Percentiles rank a stretch among this genome's conserved stretches.
phyloP scores from a whole-genome alignment of 2,797 vertebrate genomes.

The Catostomus latipinnis region DNA sequence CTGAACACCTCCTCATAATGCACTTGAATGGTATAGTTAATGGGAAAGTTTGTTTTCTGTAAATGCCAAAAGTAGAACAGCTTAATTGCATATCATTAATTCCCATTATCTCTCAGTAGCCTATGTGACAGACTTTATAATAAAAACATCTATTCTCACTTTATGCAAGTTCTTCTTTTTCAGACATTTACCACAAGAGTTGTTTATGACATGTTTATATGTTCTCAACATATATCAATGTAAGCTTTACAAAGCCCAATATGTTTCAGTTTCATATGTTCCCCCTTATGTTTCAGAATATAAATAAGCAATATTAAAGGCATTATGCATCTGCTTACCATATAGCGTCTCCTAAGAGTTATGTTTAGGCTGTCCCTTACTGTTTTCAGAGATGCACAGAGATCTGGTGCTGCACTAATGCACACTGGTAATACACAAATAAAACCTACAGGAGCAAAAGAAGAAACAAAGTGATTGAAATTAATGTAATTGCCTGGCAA shows the following conservation, averaged over 20 bases:
- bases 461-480: slow-evolving; percentile 1
- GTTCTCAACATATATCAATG: no score
- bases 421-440: slow-evolving; percentile 59
- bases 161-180: no score
- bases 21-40: slow-evolving; percentile 78
- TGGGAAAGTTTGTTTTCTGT: slow-evolving; percentile 81
- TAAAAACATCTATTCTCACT: no score
- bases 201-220: no score
- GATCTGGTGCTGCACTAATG: slow-evolving; percentile 55
- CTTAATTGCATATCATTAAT: background rate
- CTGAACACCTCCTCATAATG: slow-evolving; percentile 77
- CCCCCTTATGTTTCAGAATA: background rate
- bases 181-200: no score
- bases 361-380: slow-evolving; percentile 72
- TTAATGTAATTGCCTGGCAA: no score
- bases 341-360: slow-evolving; percentile 72
- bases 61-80: slow-evolving; percentile 35
- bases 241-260: no score
- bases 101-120: background rate
- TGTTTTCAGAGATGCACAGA: slow-evolving; percentile 74
- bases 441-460: slow-evolving; percentile 47
- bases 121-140: no score
- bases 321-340: slow-evolving; percentile 71
- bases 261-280: background rate
- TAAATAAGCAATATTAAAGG: background rate